Base-by-base conservation (phyloP, 2,797 vertebrate genomes). In the Cyprinella venusta region DNA sequence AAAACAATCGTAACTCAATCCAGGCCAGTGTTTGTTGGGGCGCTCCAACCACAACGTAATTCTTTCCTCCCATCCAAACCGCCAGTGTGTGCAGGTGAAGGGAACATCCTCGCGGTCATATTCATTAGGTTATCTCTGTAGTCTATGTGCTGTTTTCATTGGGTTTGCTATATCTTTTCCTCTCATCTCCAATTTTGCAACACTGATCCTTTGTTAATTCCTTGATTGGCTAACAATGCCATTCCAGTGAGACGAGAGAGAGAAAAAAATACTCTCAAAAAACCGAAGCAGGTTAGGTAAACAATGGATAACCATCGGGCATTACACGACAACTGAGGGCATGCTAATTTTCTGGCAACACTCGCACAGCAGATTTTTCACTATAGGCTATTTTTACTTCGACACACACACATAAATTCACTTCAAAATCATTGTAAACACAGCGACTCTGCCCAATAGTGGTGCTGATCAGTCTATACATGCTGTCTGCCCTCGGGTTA, bases 101-200 rank as follows among this genome's bases (percentile, higher is more conserved):
- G 86, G 30, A 71, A 91, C 90, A 91, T 91, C 85, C 86, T 88
- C 77, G 87, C 90, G 88, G 87, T 86, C 87, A 89, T 91, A 87
- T 86, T 38, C 63, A 86, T 89, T 81, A 87, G 85, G 86, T 90
- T 90, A 91, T 90, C 85, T 80, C 48, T 69, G 82, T 80, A 89
- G 82, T 88, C 88, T 85, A 87, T 81, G 84, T 90, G 88, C 79
- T 79, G 85, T 90, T 92, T 92, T 89, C 85, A 90, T 91, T 89
- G 89, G 84, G 79, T 87, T 77, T 78, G 76, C 67, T 5, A 36
- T 90, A 91, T 92, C 90, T 88, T 87, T 89, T 92, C 87, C 79
- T 79, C 81, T 88, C 86, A 93, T 92, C 91, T 89, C 42, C 45
- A 70, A 56, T 54, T 54, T 48, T 38, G 24, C 80, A 38, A 64